These are phyloP conservation scores for Tragopan temminckii DNA, from an alignment of 2,797 vertebrate species.

Conservation along the genomic window DNA sequence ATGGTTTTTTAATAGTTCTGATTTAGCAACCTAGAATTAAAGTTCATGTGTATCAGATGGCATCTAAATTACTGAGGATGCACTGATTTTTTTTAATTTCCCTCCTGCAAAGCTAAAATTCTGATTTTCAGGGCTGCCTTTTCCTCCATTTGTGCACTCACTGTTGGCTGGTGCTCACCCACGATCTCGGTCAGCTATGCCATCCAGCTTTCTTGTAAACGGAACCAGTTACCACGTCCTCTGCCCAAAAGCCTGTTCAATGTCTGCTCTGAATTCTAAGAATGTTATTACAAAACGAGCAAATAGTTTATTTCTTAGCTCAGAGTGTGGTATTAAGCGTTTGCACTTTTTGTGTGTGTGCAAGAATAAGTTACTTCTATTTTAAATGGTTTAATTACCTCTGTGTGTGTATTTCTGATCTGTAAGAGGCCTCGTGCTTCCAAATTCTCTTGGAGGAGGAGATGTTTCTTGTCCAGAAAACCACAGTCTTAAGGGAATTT, in stretches of 20 bases:
- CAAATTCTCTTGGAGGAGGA: background rate
- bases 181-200: background rate
- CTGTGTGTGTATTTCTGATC: background rate
- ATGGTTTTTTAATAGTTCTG: slow-evolving; percentile 33
- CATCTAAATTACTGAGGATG: background rate
- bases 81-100: no score
- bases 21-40: slow-evolving; percentile 48
- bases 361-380: background rate
- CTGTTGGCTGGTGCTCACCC: background rate
- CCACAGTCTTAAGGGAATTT: background rate
- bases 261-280: background rate
- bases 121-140: background rate
- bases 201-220: background rate
- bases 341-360: rapidly evolving
- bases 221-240: background rate
- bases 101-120: background rate
- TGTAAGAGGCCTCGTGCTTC: background rate
- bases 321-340: background rate
- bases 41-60: slow-evolving; percentile 10
- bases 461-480: background rate
- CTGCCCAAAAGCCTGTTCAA: background rate
- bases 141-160: rapidly evolving
- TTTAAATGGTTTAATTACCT: background rate
- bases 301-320: background rate
- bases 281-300: background rate